A percentile compares a stretch with the other conserved stretches of the same genome.
Conservation (phyloP, 2,888 invertebrate genomes). For the Meghimatium bilineatum region DNA sequence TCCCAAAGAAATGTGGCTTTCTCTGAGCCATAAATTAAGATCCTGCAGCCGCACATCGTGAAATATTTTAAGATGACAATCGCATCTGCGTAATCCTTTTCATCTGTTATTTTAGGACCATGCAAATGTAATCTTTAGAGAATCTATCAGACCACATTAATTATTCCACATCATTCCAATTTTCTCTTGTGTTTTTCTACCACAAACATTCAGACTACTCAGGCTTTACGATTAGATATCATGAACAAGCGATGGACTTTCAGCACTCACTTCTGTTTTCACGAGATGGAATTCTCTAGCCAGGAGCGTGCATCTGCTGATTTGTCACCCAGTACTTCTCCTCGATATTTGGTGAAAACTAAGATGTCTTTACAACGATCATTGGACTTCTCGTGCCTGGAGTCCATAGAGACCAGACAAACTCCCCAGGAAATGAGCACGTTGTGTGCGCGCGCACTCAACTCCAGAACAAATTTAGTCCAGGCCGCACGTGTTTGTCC, state of each 20-base stretch:
- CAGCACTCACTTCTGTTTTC: slow-evolving; percentile 4
- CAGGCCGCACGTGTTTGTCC: slow-evolving; percentile 34
- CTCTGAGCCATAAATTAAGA: not conserved
- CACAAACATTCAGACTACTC: not conserved
- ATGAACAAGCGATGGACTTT: slow-evolving; percentile 10
- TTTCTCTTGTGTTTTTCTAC: not conserved
- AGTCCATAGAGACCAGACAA: slow-evolving; percentile 9
- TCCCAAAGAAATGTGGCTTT: not conserved
- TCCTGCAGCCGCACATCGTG: not conserved
- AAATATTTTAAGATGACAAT: not conserved
- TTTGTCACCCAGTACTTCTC: slow-evolving; percentile 10
- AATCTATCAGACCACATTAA: not conserved
- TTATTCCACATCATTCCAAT: not conserved
- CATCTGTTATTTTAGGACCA: not conserved
- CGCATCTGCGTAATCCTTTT: not conserved
- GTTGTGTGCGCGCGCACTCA: slow-evolving; percentile 34
- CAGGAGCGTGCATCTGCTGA: slow-evolving; percentile 25
- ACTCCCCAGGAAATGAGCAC: slow-evolving; percentile 38
- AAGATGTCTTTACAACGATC: slow-evolving; percentile 13
- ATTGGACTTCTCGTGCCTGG: slow-evolving; percentile 13
- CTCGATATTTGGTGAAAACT: slow-evolving; percentile 35
- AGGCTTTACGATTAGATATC: not conserved
- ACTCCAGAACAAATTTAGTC: slow-evolving; percentile 39
- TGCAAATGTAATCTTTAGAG: not conserved
- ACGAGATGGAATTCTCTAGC: slow-evolving; percentile 14